Conservation (phyloP, 2,888 invertebrate genomes). For the Drosophila recens region DNA sequence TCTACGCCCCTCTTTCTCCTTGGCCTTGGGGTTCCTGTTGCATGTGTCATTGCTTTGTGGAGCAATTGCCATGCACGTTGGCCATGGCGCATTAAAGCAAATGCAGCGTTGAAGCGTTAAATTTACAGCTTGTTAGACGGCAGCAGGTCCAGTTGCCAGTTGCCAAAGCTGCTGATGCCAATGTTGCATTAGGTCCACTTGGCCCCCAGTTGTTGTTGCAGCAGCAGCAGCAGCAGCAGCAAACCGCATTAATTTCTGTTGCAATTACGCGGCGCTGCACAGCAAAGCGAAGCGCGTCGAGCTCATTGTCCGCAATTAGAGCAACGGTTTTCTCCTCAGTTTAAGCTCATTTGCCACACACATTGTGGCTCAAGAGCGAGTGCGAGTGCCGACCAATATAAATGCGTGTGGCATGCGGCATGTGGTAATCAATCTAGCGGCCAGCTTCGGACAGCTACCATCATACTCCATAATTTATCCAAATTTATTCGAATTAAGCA, state of each 20-base stretch:
- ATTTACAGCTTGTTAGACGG: constrained; percentile 81
- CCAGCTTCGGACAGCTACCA: not conserved
- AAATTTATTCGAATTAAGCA: constrained; percentile 60
- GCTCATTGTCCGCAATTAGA: constrained; percentile 75
- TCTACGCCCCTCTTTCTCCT: not conserved
- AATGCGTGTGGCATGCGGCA: constrained; percentile 39
- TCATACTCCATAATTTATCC: constrained; percentile 45
- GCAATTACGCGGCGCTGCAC: constrained; percentile 74
- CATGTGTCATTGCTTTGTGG: constrained; percentile 74
- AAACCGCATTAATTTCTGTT: constrained; percentile 64
- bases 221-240: constrained; percentile 17
- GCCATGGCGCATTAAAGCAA: constrained; percentile 63
- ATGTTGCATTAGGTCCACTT: constrained; percentile 38
- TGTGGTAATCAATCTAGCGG: constrained; percentile 56
- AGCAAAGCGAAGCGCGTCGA: constrained; percentile 58
- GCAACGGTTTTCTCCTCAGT: constrained; percentile 71
- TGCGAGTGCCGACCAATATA: constrained; percentile 10
- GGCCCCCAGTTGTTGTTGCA: constrained; percentile 27
- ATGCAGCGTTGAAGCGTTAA: constrained; percentile 80
- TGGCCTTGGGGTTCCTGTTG: constrained; percentile 1
- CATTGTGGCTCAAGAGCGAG: constrained; percentile 48
- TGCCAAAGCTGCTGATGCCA: constrained; percentile 7
- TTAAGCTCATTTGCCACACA: constrained; percentile 78
- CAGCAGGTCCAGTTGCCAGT: constrained; percentile 56
- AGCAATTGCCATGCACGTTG: constrained; percentile 75